Base-by-base conservation (phyloP, 2,797 vertebrate genomes). In the Falco berigora region DNA sequence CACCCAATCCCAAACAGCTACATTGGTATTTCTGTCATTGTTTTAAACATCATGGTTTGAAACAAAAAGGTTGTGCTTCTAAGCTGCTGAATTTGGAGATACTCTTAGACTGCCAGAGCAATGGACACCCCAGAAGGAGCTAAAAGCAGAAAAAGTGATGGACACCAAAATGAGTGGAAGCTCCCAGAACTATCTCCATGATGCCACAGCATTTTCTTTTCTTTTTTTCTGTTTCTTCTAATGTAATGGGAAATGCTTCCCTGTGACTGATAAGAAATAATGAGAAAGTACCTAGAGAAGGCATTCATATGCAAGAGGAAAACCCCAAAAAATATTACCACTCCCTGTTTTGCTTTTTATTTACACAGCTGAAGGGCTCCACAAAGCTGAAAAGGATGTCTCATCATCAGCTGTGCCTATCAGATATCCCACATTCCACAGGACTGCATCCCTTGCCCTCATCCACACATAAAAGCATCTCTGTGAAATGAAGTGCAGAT, bases 291-390 rank as follows among this genome's bases (percentile, higher is more conserved):
- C n/a, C 28, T n/a, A 61, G 52, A 76, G 82, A 82, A 80, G 12
- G 18, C 36, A 86, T 36, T 82, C 47, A 62, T 24, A 79, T 27
- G 44, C 23, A 69, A 77, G n/a, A 38, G 13, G 46, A 59, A 86
- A 79, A 50, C 15, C 8, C 17, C 10, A 38, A 27, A 28, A 83
- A 42, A 30, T 6, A 36, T 55, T 67, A 88, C 25, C 32, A 12
- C n/a, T 76, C 40, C 30, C 38, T 58, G 19, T 76, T 82, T 44
- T 75, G 42, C 24, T 62, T 95, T 86, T 90, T 87, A 82, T 88
- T 96, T 93, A 78, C 40, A 49, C 88, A 96, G 86, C 74, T 95
- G 80, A 95, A 82, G 28, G 47, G 36, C 36, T 79, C 42, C 19
- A 46, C 12, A 49, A 59, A 89, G 63, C 78, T 76, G 63, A 77